A percentile compares a stretch with the other conserved stretches of the same genome.
These are phyloP conservation scores for Thunnus albacares DNA, from an alignment of 2,797 vertebrate genomes.

Conservation along the genomic window DNA sequence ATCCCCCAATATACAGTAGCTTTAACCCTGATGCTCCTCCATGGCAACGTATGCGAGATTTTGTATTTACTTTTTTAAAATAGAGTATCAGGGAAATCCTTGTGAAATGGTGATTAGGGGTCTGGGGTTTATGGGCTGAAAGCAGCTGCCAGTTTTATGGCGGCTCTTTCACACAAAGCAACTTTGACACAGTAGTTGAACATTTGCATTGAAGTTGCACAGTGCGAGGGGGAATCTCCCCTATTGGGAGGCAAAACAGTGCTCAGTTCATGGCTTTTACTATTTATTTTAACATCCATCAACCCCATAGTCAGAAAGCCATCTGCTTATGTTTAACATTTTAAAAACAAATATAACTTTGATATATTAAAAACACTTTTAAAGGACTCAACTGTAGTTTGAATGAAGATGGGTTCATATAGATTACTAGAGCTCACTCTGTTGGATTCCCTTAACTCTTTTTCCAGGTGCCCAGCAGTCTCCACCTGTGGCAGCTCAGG, in stretches of 20 bases:
- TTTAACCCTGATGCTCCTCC: slow-evolving; percentile 37
- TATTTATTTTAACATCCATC: slow-evolving; percentile 33
- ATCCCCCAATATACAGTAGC: slow-evolving; percentile 59
- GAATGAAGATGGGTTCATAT: background rate
- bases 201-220: slow-evolving; percentile 79
- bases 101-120: slow-evolving; percentile 69
- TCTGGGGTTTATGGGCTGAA: slow-evolving; percentile 88
- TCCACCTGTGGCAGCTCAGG: slow-evolving; percentile 92
- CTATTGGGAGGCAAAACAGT: slow-evolving; percentile 28
- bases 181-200: slow-evolving; percentile 83
- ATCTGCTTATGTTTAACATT: slow-evolving; percentile 2
- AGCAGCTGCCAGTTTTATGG: slow-evolving; percentile 88
- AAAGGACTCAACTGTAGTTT: background rate
- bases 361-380: background rate
- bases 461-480: slow-evolving; percentile 86
- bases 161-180: slow-evolving; percentile 84
- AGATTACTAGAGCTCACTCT: background rate
- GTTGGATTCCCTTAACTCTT: slow-evolving; percentile 29
- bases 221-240: slow-evolving; percentile 41
- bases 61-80: slow-evolving; percentile 51
- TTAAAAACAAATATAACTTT: background rate
- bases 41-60: slow-evolving; percentile 29
- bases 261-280: slow-evolving; percentile 6
- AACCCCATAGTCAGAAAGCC: slow-evolving; percentile 11
- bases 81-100: slow-evolving; percentile 60